A percentile compares a stretch with the other conserved stretches of the same genome.
phyloP scores from a whole-genome alignment of 2,888 invertebrate genomes.

The Lasioglossum villosulum region DNA sequence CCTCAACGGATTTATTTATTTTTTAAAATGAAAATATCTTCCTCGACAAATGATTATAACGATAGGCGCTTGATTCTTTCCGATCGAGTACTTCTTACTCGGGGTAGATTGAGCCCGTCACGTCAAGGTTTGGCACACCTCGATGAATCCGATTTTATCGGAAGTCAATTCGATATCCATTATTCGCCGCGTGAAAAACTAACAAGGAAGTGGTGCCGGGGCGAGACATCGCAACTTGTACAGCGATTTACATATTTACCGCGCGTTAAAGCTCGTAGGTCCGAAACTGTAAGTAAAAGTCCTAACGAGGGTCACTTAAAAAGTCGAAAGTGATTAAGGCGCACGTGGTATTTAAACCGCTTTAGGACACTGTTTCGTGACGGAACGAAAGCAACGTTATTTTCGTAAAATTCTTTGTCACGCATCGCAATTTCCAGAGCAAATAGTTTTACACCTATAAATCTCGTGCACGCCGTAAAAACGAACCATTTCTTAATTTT shows the following conservation, averaged over 20 bases:
- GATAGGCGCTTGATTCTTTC: background rate
- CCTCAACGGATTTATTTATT: background rate
- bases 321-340: constrained; percentile 61
- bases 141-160: constrained; percentile 53
- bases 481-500: background rate
- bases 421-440: constrained; percentile 38
- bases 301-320: constrained; percentile 43
- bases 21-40: background rate
- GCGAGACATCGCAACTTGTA: constrained; percentile 68
- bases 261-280: constrained; percentile 25
- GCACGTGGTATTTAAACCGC: constrained; percentile 42
- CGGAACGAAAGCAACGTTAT: constrained; percentile 14
- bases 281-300: constrained; percentile 51
- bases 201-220: constrained; percentile 67
- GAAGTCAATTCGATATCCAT: constrained; percentile 56
- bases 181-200: constrained; percentile 49
- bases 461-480: background rate
- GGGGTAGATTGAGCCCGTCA: background rate
- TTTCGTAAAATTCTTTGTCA: constrained; percentile 44
- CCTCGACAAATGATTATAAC: too few relatives aligned
- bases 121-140: constrained; percentile 13
- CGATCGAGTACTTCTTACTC: background rate
- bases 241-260: constrained; percentile 43
- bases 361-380: constrained; percentile 37
- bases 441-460: constrained; percentile 22